Conservation (phyloP, 2,888 invertebrate genomes). For the Apamea epomidion region DNA sequence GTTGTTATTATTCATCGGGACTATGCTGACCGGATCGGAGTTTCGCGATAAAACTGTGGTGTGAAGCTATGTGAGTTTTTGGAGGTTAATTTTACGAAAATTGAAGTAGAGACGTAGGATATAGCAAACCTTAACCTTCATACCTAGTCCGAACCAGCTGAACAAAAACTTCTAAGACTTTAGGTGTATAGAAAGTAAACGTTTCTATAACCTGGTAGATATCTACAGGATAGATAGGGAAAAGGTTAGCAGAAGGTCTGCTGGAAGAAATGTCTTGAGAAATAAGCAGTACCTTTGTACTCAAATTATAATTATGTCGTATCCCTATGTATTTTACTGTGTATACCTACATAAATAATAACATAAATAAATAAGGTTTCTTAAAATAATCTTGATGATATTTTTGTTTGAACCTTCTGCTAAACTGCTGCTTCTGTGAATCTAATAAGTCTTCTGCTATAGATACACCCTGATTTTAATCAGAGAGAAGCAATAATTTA, state of each 20-base stretch:
- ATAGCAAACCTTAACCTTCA: too few species aligned
- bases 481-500: not conserved
- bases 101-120: not conserved
- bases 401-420: too few species aligned
- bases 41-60: conserved; percentile 30
- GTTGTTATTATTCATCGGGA: conserved; percentile 76
- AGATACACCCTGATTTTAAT: not conserved
- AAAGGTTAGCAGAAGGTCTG: not conserved
- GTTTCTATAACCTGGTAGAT: not conserved
- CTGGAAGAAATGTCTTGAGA: too few species aligned
- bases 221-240: too few species aligned
- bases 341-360: too few species aligned
- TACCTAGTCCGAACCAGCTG: not conserved
- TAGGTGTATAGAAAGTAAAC: not conserved
- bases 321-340: too few species aligned
- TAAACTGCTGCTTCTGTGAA: not conserved
- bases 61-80: not conserved
- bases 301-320: too few species aligned
- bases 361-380: not conserved
- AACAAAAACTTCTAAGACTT: not conserved
- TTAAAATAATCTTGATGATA: not conserved
- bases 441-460: not conserved
- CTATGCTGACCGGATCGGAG: conserved; percentile 50
- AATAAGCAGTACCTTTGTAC: too few species aligned
- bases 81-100: not conserved